Evolutionary conservation across 64 coral and sea anemone species (phyloP).

Genomic region (Stichodactyla mertensii): DNA sequence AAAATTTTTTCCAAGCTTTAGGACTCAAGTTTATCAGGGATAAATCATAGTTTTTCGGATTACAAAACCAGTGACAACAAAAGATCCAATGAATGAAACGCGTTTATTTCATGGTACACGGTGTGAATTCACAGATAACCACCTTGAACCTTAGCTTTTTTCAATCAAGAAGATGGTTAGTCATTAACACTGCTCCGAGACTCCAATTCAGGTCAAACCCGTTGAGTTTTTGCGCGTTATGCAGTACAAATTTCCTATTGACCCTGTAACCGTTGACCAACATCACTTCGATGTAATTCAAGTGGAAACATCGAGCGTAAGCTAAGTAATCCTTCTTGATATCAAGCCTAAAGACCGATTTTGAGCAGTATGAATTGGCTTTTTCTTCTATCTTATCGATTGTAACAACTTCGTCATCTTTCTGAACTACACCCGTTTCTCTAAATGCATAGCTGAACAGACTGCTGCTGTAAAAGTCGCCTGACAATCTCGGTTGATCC

Average conservation of each 20-base stretch:
- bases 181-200: neutral
- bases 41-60: no score
- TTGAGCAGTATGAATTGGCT: neutral
- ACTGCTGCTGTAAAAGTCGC: slow-evolving; percentile 23
- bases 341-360: neutral
- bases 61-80: no score
- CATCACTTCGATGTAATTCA: slow-evolving; percentile 39
- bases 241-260: neutral
- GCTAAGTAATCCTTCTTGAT: neutral
- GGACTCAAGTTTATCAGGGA: no score
- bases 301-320: slow-evolving; percentile 23
- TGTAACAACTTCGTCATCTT: neutral
- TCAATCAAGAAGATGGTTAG: neutral
- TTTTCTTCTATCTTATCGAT: neutral
- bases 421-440: slow-evolving; percentile 5
- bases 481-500: slow-evolving; percentile 25
- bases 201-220: slow-evolving; percentile 40
- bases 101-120: neutral
- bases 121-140: neutral
- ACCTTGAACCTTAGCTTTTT: neutral
- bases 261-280: slow-evolving; percentile 21
- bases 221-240: slow-evolving; percentile 2
- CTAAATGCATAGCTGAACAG: slow-evolving; percentile 18
- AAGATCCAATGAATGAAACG: no score
- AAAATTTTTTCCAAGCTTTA: no score